Base-by-base conservation (phyloP, 2,797 vertebrate species). In the Hephaestus fuliginosus region DNA sequence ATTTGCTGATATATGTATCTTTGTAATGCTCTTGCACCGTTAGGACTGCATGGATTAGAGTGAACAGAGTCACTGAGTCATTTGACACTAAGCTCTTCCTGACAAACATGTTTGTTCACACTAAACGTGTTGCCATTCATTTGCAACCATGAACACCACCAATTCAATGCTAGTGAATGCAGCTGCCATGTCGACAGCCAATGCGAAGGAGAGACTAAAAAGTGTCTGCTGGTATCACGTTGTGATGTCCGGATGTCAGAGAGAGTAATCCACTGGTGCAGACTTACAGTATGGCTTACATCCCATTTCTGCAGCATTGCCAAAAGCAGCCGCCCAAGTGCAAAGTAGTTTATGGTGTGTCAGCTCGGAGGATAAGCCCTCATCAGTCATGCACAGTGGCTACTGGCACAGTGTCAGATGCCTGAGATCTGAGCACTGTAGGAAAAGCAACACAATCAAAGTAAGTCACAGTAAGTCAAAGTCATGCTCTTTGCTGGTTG, bases 281-380 rank as follows among this genome's bases (percentile, higher is more conserved):
- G 13, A 18, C 30, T 33, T 1, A 33, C 30, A 33, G 30, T 33
- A 4, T 61, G 53, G 65, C 22, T 81, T 13, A 8, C 0, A 1
- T 65, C 74, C 74, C n/a, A 0, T 49, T 74, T 57, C 39, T 63
- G 57, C 68, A 65, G 25, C 36, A 10, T 8, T 62, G 57, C 72
- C 55, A 30, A 25, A 55, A 80, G 65, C 71, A 68, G 67, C 70
- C 62, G 49, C 41, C 75, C 68, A 61, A 64, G 56, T 81, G 63
- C 70, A 70, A 46, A 82, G 74, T 10, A 39, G 70, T 77, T 78
- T 58, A 67, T 22, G 18, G 48, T 57, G 62, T 28, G 63, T 74
- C 80, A 68, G 86, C 76, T 86, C 67, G 57, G 68, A 71, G 63
- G 74, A 53, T 81, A 20, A 88, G 44, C n/a, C 15, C 75, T 56